A percentile compares a stretch with the other conserved stretches of the same genome.
phyloP scores from a whole-genome alignment of 2,888 invertebrate genomes.

The Limenitis camilla region DNA sequence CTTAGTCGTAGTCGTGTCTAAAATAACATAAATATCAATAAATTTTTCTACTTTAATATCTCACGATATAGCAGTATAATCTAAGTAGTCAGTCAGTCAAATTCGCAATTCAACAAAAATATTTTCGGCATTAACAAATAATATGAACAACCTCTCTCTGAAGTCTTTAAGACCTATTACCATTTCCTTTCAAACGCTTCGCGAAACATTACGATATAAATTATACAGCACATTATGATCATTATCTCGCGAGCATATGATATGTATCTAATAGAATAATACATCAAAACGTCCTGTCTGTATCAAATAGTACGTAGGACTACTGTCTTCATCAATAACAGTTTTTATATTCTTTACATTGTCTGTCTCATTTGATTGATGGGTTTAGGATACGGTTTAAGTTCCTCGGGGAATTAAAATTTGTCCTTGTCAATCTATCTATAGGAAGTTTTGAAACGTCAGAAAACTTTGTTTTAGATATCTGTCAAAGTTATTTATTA shows the following conservation, averaged over 20 bases:
- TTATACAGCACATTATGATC: conserved; percentile 29
- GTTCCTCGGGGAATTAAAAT: conserved; percentile 27
- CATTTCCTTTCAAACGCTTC: conserved; percentile 6
- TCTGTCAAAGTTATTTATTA: too few relatives aligned
- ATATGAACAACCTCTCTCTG: too few relatives aligned
- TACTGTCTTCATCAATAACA: conserved; percentile 70
- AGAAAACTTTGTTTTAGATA: too few relatives aligned
- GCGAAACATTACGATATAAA: conserved; percentile 21
- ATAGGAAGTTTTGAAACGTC: background rate
- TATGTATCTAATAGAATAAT: conserved; percentile 54
- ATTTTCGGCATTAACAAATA: too few relatives aligned
- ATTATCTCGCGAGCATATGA: conserved; percentile 39
- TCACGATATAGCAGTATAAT: too few relatives aligned
- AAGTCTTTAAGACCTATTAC: conserved; percentile 1
- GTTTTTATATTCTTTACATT: conserved; percentile 59
- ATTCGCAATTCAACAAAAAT: too few relatives aligned
- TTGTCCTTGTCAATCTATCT: conserved; percentile 14
- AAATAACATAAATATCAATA: too few relatives aligned
- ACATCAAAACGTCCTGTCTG: conserved; percentile 49
- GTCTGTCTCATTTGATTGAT: conserved; percentile 64
- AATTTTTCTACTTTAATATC: too few relatives aligned
- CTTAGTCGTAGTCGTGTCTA: too few relatives aligned
- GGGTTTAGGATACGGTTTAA: conserved; percentile 47
- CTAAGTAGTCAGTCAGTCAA: too few relatives aligned
- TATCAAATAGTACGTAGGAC: conserved; percentile 45